Evolutionary conservation across 2,113 vertebrate species (phyloP).

Genomic region (Chroicocephalus ridibundus): DNA sequence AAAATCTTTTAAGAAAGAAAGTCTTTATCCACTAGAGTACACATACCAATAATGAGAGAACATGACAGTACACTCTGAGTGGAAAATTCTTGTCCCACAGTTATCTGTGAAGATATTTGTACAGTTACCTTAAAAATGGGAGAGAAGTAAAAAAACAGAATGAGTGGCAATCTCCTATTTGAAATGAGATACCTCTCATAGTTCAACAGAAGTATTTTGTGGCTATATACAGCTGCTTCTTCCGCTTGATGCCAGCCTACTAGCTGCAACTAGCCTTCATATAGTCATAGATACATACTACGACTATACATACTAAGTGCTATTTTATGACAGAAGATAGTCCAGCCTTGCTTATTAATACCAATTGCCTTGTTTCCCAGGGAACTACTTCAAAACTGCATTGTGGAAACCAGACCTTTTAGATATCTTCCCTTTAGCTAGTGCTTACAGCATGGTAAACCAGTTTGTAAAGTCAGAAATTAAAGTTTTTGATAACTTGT

Average conservation of each 20-base stretch:
- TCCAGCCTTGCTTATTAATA: background rate
- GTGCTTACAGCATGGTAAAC: background rate
- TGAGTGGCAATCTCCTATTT: background rate
- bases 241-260: background rate
- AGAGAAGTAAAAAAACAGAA: background rate
- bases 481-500: background rate
- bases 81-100: background rate
- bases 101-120: background rate
- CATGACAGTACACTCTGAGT: background rate
- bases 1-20: background rate
- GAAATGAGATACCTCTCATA: background rate
- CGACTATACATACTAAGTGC: background rate
- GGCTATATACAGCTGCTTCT: background rate
- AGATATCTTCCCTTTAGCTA: background rate
- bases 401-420: background rate
- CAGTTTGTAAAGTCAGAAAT: background rate
- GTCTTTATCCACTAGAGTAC: background rate
- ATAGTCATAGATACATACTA: background rate
- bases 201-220: background rate
- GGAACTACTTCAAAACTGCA: background rate
- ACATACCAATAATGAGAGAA: background rate
- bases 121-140: background rate
- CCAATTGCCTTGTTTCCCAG: background rate
- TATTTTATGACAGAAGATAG: background rate
- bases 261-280: background rate